Evolutionary conservation across 2,797 vertebrate genomes (phyloP), one percentile per base, ranked within the genome.

Genomic region (Liasis olivaceus): DNA sequence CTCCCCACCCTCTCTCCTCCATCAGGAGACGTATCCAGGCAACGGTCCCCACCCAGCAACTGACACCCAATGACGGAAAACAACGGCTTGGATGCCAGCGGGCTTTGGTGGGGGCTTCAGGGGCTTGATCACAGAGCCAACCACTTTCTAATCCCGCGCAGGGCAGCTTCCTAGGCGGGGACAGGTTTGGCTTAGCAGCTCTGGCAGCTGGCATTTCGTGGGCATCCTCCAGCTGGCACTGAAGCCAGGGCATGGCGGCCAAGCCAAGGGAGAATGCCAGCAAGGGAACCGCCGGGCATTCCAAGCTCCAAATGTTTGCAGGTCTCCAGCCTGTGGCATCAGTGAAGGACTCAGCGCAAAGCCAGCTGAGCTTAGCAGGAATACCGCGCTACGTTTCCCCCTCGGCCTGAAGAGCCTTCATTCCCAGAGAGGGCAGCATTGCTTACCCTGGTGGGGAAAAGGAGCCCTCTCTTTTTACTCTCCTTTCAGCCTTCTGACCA

Each of bases 11-110:
- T 54, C 14, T 26, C 24, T 47, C 77, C 42, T 31, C 28, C 51
- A 47, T 93, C 89, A 89, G 91, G 54, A 89, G 91, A 4, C 91
- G 95, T 96, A 94, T 94, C 96, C 92, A 95, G 92, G 95, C 96
- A 96, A 96, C 95, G 24, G 89, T 93, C 93, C 94, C 72, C 94
- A 3, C 92, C 89, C 12, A 5, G 89, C 66, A 64, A 62, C 91
- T 91, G 89, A 89, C 11, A 7, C n/a, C 72, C 47, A 14, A 47
- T 59, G 89, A 89, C 56, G 64, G 85, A 81, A 90, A 90, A n/a
- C 66, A 4, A 72, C 31, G 22, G 31, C 47, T 0, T 0, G 31
- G 31, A 84, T 66, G 94, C 47, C 0, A 89, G 84, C n/a, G 86
- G 88, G 42, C 85, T 81, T n/a, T 28, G 11, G 31, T 24, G n/a